Evolutionary conservation across 2,113 vertebrate genomes (phyloP), one percentile per base, ranked within the genome.

Genomic region (Phaethon lepturus): DNA sequence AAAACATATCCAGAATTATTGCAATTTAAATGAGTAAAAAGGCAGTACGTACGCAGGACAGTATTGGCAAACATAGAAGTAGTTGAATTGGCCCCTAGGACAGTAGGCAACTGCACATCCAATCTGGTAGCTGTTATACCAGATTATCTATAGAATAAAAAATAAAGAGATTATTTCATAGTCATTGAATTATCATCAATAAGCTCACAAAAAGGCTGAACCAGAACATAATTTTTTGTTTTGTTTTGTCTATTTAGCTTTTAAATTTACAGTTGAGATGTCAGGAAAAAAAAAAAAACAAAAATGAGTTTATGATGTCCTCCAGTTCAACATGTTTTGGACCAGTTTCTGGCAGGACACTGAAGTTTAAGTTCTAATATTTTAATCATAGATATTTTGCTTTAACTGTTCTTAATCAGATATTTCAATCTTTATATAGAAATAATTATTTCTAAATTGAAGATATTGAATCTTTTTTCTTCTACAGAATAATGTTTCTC

Each of bases 31-130:
- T 5, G 26, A 80, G 6, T 10, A 28, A 42, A 79, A 59, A 69
- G 56, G 6, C 5, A n/a, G 10, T 40, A 97, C 98, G 1, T 96
- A 98, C 97, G 86, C 26, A 55, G 98, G 98, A 55, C 98, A 98
- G 91, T 98, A 98, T 0, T 98, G 98, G 91, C 98, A 98, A 44
- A 99, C 91, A 0, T 98, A 98, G 28, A 98, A 97, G 93, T 98
- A 98, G 6, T 92, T 94, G 74, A 72, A 81, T 0, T 25, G 4
- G 18, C 9, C 40, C 3, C 0, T 17, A 31, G 89, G 91, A 26
- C 97, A 98, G 42, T 95, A 92, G 66, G 95, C 89, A 80, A 93
- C 50, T n/a, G 31, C 94, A 83, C 97, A 97, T 72, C 97, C 96
- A 45, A 92, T 12, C 67, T 64, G 64, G 55, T 97, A 53, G 11